Evolutionary conservation across 2,888 invertebrate species (phyloP).

Genomic region (Ecliptopera silaceata): DNA sequence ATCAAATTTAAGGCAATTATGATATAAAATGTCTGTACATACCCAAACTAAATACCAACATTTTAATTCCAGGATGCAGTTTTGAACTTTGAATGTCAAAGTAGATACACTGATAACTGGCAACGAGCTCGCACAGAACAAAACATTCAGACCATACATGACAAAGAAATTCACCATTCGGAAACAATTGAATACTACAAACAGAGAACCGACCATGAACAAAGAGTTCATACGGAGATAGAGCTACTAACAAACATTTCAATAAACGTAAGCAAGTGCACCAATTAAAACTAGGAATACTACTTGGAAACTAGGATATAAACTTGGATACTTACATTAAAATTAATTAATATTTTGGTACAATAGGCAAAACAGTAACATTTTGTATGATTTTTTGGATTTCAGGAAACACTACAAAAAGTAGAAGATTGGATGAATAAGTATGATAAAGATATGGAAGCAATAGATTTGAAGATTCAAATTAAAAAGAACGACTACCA

Average conservation of each 20-base stretch:
- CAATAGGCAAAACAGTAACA: not conserved
- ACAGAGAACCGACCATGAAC: conserved; percentile 58
- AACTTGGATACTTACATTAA: too few species aligned
- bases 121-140: conserved; percentile 67
- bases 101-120: conserved; percentile 64
- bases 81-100: conserved; percentile 45
- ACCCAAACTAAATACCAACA: not conserved
- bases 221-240: conserved; percentile 67
- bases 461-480: conserved; percentile 65
- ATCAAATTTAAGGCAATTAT: too few species aligned
- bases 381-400: not conserved
- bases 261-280: conserved; percentile 58
- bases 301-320: too few species aligned
- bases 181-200: conserved; percentile 54
- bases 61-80: conserved; percentile 41
- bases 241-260: conserved; percentile 64
- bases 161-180: conserved; percentile 46
- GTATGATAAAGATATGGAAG: conserved; percentile 70
- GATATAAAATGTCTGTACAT: too few species aligned
- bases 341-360: too few species aligned
- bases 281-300: too few species aligned
- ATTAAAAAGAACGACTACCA: conserved; percentile 63
- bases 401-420: conserved; percentile 62
- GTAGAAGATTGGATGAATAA: conserved; percentile 71
- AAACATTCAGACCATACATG: conserved; percentile 49